phyloP scores from a whole-genome alignment of 2,888 invertebrate species.

The Amiota communis region DNA sequence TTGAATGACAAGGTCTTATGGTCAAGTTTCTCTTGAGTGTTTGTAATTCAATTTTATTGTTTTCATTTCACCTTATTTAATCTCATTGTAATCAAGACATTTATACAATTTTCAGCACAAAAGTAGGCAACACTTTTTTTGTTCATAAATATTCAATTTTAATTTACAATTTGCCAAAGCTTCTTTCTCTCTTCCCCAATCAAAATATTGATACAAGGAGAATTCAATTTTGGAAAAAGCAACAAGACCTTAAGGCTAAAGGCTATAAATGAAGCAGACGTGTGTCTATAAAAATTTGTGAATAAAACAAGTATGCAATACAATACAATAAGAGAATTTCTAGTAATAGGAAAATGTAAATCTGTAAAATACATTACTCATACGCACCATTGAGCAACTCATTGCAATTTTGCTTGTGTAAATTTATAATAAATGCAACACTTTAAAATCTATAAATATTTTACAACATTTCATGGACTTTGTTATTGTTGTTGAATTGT shows the following conservation, averaged over 20 bases:
- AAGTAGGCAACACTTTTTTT: slow-evolving; percentile 16
- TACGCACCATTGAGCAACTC: slow-evolving; percentile 5
- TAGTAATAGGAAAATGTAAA: too few species aligned
- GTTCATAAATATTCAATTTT: neutral
- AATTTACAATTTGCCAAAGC: too few species aligned
- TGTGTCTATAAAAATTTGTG: too few species aligned
- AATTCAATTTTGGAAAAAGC: slow-evolving; percentile 37
- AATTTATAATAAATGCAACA: slow-evolving; percentile 29
- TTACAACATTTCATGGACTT: slow-evolving; percentile 3
- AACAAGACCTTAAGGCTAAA: neutral
- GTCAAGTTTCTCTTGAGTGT: too few species aligned
- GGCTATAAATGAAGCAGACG: neutral
- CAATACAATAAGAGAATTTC: neutral
- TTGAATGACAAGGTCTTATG: too few species aligned
- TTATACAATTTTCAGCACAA: slow-evolving; percentile 4
- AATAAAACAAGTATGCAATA: too few species aligned
- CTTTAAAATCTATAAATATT: slow-evolving; percentile 30
- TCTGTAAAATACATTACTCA: slow-evolving; percentile 18
- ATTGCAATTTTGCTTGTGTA: slow-evolving; percentile 24
- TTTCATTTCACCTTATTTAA: too few species aligned
- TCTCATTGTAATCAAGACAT: neutral
- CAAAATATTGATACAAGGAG: slow-evolving; percentile 14
- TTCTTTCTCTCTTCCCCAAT: too few species aligned
- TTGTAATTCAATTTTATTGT: too few species aligned
- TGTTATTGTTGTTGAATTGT: slow-evolving; percentile 3